Base-by-base conservation (phyloP, 2,888 invertebrate genomes). In the Drosophila nr. medialis region DNA sequence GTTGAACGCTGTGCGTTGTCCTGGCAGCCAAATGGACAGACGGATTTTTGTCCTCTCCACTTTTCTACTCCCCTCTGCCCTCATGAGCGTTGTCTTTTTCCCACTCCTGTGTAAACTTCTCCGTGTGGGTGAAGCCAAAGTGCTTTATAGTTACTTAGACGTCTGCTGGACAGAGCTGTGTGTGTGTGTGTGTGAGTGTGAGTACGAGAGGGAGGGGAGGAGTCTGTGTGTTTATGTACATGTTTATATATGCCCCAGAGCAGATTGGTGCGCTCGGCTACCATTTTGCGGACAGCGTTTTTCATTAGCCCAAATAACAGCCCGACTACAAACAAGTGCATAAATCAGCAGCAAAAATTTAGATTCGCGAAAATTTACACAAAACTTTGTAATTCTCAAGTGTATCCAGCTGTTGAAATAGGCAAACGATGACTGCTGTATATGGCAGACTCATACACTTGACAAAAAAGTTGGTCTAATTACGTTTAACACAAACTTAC, bases 131-230 rank as follows among this genome's bases (percentile, higher is more conserved):
- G 27, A 27, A 54, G 32, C 80, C 66, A 79, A 81, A 82, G 76
- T 82, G 80, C 80, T 82, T 80, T 82, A 82, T 82, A 82, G 82
- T 80, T 75, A 82, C 80, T 75, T 74, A 67, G 64, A 60, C 58
- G 59, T 73, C 63, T 50, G 53, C 27, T 27, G 40, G 51, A 65
- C 62, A 29, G 48, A 27, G 5, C 4, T 38, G 4, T 7, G 21
- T 15, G 18, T 38, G 48, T 32, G 11, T 32, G 38, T 27, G 48
- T 24, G 10, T 29, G 38, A 27, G 38, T 24, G 21, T 18, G 7
- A 0, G 38, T n/a, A n/a, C n/a, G n/a, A n/a, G 38, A 21, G 18
- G 21, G 4, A 2, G 24, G n/a, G 32, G 24, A 15, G 6, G 30
- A 34, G 7, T 36, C 4, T 34, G 2, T 10, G 0, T 15, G 13